Evolutionary conservation across 1,140 invertebrate species (phyloP).

Genomic region (Habropoda laboriosa): DNA sequence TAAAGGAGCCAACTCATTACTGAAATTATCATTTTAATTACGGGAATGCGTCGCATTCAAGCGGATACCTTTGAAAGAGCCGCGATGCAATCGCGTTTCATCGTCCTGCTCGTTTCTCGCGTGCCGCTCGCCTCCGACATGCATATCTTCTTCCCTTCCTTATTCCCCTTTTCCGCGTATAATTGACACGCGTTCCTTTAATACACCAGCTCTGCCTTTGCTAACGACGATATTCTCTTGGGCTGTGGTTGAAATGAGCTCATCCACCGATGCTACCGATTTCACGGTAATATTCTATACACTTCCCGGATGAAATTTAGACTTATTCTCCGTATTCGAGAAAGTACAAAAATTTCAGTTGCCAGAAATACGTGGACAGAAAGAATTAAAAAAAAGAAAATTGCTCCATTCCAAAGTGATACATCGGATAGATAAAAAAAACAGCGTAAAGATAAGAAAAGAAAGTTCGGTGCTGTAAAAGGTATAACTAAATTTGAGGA

Average conservation of each 20-base stretch:
- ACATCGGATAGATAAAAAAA: no score
- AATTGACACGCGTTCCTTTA: neutral
- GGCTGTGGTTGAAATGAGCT: neutral
- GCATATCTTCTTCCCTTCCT: neutral
- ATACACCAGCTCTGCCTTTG: neutral
- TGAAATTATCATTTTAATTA: conserved; percentile 29
- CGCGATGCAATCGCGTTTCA: neutral
- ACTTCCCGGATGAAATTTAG: no score
- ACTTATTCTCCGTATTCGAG: no score
- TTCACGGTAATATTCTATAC: no score
- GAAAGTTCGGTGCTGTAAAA: no score
- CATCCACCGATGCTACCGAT: no score
- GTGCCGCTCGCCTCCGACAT: neutral
- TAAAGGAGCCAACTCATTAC: conserved; percentile 6
- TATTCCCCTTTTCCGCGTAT: neutral
- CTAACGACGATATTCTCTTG: conserved; percentile 3
- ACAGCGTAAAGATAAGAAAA: no score
- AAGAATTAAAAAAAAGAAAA: no score
- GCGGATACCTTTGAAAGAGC: neutral
- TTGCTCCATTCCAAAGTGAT: no score
- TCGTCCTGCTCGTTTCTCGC: neutral
- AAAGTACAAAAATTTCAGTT: no score
- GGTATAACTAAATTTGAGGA: no score
- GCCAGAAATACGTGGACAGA: no score
- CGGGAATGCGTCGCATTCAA: neutral